Base-by-base conservation (phyloP, 2,888 invertebrate species). In the Dione juno region DNA sequence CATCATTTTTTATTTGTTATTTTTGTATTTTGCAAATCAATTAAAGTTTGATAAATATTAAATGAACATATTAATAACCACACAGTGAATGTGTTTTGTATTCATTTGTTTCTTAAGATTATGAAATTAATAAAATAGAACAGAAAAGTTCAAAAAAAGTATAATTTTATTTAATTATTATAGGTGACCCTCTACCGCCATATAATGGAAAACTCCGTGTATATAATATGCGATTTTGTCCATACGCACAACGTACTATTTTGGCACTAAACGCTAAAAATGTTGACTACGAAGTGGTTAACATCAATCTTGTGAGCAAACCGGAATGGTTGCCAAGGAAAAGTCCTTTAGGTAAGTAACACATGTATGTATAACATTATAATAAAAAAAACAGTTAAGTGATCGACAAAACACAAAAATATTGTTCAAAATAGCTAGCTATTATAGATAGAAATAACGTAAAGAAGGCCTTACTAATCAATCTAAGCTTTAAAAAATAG, bases 161-260 rank as follows among this genome's bases (percentile, higher is more conserved):
- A 21, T 13, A 7, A n/a, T 35, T 72, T n/a, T n/a, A 10, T n/a
- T 35, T 35, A n/a, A 0, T 54, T 54, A 10, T 54, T 54, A 54
- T 83, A 97, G 97, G 96, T 73, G 96, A 96, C 16, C 85, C 90
- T 21, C 86, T 94, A 43, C 97, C 97, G 0, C 93, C 94, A 0
- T 88, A 94, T 74, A 93, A 94, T 80, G 96, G 96, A 8, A 95
- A 95, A 80, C 83, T 96, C 40, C 95, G 97, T 6, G 84, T 97
- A 6, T 97, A 96, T 84, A 96, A 96, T 74, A 97, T 97, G 96
- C 94, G 97, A 63, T 97, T 95, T 85, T 97, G 97, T 79, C 97
- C 97, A 0, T 97, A 93, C 81, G 96, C 97, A 0, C 96, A 97
- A 77, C 93, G 97, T 66, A 95, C 95, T 3, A 94, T 96, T 77